These are phyloP conservation scores for Brachycybe producta DNA, from an alignment of 2,888 invertebrate species.

Conservation along the genomic window DNA sequence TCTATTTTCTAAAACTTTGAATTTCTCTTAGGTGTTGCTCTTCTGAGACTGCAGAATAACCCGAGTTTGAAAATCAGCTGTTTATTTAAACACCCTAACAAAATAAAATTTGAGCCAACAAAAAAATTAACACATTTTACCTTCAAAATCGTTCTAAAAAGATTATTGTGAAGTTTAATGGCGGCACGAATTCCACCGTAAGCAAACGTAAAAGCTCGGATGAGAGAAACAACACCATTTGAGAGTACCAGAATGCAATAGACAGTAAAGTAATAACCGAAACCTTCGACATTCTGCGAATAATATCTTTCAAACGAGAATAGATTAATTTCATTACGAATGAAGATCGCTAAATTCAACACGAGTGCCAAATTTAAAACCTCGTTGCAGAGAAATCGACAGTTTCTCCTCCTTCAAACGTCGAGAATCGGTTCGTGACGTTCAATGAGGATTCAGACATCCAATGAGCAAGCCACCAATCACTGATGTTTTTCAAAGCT, in stretches of 20 bases:
- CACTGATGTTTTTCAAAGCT: constrained; percentile 72
- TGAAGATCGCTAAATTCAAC: no score
- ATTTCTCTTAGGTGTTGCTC: no score
- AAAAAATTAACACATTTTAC: constrained; percentile 26
- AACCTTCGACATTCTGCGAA: neutral
- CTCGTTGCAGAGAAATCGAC: no score
- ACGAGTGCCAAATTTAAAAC: no score
- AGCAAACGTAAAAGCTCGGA: constrained; percentile 86
- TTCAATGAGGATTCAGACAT: no score
- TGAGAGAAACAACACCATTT: constrained; percentile 73
- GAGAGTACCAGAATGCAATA: constrained; percentile 62
- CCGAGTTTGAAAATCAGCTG: no score
- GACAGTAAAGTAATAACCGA: constrained; percentile 47
- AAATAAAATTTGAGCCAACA: neutral
- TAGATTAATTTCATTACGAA: no score
- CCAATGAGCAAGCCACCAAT: constrained; percentile 91
- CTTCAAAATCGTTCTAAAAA: constrained; percentile 44
- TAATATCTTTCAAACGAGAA: no score
- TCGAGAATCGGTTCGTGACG: neutral
- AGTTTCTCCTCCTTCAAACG: neutral
- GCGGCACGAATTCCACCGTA: constrained; percentile 89
- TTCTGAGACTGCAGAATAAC: no score
- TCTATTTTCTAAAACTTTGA: no score
- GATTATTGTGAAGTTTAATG: constrained; percentile 55
- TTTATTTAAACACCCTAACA: constrained; percentile 35